Evolutionary conservation across 2,113 vertebrate genomes (phyloP).

Genomic region (Hippocampus zosterae): DNA sequence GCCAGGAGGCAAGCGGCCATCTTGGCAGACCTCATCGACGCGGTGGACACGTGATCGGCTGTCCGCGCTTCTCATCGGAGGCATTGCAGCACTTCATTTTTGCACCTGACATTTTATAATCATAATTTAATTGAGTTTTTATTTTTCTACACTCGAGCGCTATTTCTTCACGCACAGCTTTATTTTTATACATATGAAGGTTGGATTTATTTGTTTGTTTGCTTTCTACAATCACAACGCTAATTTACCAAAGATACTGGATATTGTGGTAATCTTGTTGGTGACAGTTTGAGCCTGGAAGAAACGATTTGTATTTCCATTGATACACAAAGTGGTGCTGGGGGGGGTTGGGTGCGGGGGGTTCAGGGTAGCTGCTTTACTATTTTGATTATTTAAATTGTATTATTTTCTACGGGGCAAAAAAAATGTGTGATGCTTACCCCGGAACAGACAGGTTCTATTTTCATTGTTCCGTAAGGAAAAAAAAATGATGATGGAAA

Average conservation of each 20-base stretch:
- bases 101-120: slow-evolving; percentile 62
- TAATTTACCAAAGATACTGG: slow-evolving; percentile 55
- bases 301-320: not conserved
- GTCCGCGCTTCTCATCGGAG: slow-evolving; percentile 48
- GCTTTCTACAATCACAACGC: slow-evolving; percentile 24
- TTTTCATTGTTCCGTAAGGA: not conserved
- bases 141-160: slow-evolving; percentile 24
- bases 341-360: too few relatives aligned
- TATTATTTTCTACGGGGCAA: too few relatives aligned
- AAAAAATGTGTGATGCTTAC: too few relatives aligned
- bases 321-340: too few relatives aligned
- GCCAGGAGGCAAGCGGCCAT: slow-evolving; percentile 81
- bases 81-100: slow-evolving; percentile 43
- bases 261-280: not conserved
- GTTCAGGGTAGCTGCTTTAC: too few relatives aligned
- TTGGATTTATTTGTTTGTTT: slow-evolving; percentile 45
- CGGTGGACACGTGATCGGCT: slow-evolving; percentile 57
- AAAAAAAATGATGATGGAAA: too few relatives aligned
- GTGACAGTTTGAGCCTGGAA: too few relatives aligned
- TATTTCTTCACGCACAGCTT: slow-evolving; percentile 37
- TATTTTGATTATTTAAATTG: too few relatives aligned
- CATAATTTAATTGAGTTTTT: slow-evolving; percentile 43
- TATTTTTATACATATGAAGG: slow-evolving; percentile 32
- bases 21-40: slow-evolving; percentile 79
- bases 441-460: not conserved